Base-by-base conservation (phyloP, 1,140 invertebrate genomes). In the Drosophila tristis region DNA sequence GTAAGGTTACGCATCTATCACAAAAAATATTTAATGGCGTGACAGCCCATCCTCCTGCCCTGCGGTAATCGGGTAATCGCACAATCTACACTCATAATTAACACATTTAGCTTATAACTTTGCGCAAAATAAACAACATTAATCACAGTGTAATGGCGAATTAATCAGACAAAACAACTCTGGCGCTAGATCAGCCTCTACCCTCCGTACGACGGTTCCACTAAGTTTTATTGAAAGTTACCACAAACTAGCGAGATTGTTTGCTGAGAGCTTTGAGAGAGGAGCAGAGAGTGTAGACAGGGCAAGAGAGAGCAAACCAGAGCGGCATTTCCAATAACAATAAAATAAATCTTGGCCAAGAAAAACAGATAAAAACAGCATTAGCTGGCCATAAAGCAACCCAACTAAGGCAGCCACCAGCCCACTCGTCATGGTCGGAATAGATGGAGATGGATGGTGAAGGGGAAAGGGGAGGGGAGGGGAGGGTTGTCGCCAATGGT, bases 41-140 rank as follows among this genome's bases (percentile, higher is more conserved):
- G 11, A 39, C 35, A 39, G 35, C 35, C 35, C 35, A 39, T 39
- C 11, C 35, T 39, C 35, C 4, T 39, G 35, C 2, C 7, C 7
- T 20, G 25, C 7, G 44, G 43, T 56, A 49, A 57, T 70, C 25
- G 64, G 43, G 64, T 70, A 31, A 31, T 68, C 9, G 9, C 44
- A 68, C 86, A 87, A 82, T 89, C 82, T 78, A 56, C 63, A 74
- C 84, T 87, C 79, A 89, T 87, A 89, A 87, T 87, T 82, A 87
- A 87, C 84, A 89, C 82, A 87, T 87, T 89, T 87, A 80, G 82
- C 79, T 87, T 89, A 87, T 89, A 89, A 87, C 79, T 89, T 87
- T 63, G 51, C 74, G 67, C 64, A 87, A 78, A 87, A 82, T 84
- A 87, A 89, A 87, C 84, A 87, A 62, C 82, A 89, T 89, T 87